Conservation (phyloP, 2,113 vertebrate genomes). For the Poecile atricapillus region DNA sequence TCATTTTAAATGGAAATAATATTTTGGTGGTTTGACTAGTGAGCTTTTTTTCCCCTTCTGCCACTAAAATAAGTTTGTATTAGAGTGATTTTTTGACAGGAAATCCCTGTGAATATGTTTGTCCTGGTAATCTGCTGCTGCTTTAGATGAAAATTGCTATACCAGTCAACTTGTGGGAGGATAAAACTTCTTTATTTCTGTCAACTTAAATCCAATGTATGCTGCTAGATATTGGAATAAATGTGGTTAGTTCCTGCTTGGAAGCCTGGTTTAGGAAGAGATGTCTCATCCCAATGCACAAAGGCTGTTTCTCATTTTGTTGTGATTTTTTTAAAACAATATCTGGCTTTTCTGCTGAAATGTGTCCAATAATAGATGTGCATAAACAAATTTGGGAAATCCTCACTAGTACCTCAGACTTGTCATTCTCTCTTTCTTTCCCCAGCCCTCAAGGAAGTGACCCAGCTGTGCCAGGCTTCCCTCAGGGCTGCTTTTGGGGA, state of each 20-base stretch:
- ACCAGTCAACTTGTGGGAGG: background rate
- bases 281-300: background rate
- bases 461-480: background rate
- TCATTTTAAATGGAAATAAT: slow-evolving; percentile 61
- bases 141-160: slow-evolving; percentile 32
- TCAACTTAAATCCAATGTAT: background rate
- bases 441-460: fast-evolving
- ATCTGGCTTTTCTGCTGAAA: background rate
- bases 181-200: background rate
- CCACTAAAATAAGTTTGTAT: slow-evolving; percentile 51
- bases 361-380: background rate
- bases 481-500: background rate
- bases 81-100: slow-evolving; percentile 44
- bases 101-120: slow-evolving; percentile 52
- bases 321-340: background rate
- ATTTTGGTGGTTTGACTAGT: slow-evolving; percentile 60
- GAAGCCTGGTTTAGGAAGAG: background rate
- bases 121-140: slow-evolving; percentile 15
- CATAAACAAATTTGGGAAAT: background rate
- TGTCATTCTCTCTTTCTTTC: background rate
- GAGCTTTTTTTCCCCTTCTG: slow-evolving; percentile 54
- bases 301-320: background rate
- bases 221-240: background rate
- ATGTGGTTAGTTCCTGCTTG: background rate
- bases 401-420: background rate